Conservation (phyloP, 2,888 invertebrate species). For the Tolmerus cingulatus region DNA sequence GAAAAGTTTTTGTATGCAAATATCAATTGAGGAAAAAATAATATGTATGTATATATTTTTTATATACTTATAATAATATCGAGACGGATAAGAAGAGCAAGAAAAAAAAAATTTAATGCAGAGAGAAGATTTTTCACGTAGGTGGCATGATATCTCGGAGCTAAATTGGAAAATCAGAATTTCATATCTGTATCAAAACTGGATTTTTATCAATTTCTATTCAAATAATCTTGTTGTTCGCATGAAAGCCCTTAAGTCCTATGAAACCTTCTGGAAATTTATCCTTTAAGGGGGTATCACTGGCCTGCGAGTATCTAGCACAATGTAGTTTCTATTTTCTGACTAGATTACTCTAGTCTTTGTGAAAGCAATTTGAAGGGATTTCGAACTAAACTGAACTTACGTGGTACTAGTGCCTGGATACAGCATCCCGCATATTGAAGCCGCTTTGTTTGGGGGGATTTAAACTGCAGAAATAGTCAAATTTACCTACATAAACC, state of each 20-base stretch:
- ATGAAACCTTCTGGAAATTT: neutral
- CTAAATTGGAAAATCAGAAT: slow-evolving; percentile 39
- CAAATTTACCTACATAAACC: neutral
- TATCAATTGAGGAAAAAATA: neutral
- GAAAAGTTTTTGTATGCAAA: neutral
- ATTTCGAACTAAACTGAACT: neutral
- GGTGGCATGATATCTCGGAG: neutral
- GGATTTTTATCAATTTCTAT: slow-evolving; percentile 34
- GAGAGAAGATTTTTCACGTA: neutral
- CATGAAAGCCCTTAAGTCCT: neutral
- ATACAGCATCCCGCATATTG: neutral
- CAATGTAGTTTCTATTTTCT: slow-evolving; percentile 15
- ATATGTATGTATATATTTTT: neutral
- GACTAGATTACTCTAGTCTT: neutral
- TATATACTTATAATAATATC: neutral
- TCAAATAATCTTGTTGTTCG: slow-evolving; percentile 32
- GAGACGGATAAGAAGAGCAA: neutral
- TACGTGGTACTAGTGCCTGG: neutral
- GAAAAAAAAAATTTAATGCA: neutral
- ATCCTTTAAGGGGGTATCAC: neutral
- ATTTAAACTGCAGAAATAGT: neutral
- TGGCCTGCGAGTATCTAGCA: neutral
- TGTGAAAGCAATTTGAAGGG: neutral
- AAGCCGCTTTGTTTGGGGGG: neutral
- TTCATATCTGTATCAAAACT: slow-evolving; percentile 20